A percentile compares a stretch with the other conserved stretches of the same genome.
These are phyloP conservation scores for Palythoa heliodiscus DNA, from an alignment of 92 coral and sea anemone genomes.

Conservation along the genomic window DNA sequence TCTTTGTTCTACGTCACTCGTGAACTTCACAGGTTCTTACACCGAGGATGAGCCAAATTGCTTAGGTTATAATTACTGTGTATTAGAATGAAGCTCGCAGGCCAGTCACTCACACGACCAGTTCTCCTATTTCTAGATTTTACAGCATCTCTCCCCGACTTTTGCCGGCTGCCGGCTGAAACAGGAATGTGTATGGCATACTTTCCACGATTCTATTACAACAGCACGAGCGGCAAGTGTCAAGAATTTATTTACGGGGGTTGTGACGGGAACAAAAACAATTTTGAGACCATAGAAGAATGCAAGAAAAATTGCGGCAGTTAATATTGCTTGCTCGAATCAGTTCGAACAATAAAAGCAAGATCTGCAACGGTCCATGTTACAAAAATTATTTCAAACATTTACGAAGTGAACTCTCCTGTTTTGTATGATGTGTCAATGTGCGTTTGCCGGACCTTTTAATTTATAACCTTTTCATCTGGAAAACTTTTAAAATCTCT, in stretches of 20 bases:
- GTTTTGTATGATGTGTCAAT: too few relatives aligned
- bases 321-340: not conserved
- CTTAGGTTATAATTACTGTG: not conserved
- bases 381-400: too few relatives aligned
- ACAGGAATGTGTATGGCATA: conserved; percentile 72
- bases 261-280: conserved; percentile 69
- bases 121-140: conserved; percentile 20
- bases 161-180: conserved; percentile 57
- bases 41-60: too few relatives aligned
- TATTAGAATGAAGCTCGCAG: not conserved
- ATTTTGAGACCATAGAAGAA: conserved; percentile 50
- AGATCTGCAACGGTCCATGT: too few relatives aligned
- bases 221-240: conserved; percentile 50
- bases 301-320: conserved; percentile 55
- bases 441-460: too few relatives aligned
- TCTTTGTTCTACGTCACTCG: too few relatives aligned
- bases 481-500: too few relatives aligned
- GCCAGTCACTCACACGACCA: not conserved
- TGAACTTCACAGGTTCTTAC: too few relatives aligned
- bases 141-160: conserved; percentile 45
- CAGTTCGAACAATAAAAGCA: not conserved
- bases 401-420: too few relatives aligned
- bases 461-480: too few relatives aligned
- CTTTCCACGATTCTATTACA: conserved; percentile 61
- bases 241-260: conserved; percentile 72